phyloP scores from a whole-genome alignment of 2,797 vertebrate genomes.

The Rallus crepitans region DNA sequence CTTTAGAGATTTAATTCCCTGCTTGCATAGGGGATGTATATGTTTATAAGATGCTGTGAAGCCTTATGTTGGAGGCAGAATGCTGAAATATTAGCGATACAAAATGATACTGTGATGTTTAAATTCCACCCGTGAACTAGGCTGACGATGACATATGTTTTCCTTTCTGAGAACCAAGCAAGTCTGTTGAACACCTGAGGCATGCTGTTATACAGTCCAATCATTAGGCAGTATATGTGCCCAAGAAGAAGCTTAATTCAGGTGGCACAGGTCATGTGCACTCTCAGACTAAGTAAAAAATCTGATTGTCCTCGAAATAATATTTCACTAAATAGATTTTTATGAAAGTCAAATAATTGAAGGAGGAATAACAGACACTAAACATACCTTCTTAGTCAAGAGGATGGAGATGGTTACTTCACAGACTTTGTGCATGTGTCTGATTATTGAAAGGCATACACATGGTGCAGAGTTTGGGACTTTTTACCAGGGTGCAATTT shows the following conservation, averaged over 20 bases:
- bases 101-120: not conserved
- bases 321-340: not conserved
- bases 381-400: not conserved
- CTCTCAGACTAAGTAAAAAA: not conserved
- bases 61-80: not conserved
- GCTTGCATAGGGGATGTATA: accelerated
- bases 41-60: not conserved
- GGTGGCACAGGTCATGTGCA: accelerated
- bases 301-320: not conserved
- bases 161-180: not conserved
- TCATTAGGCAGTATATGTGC: not conserved
- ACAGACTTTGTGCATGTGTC: not conserved
- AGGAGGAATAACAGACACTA: not conserved
- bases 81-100: not conserved
- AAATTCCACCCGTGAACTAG: not conserved
- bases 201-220: not conserved
- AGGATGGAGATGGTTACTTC: not conserved
- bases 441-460: not conserved
- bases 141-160: not conserved
- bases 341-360: not conserved
- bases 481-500: not conserved
- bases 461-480: not conserved
- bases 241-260: not conserved
- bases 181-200: not conserved
- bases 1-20: not conserved